Base-by-base conservation (phyloP, 2,113 vertebrate species). In the Capra hircus region DNA sequence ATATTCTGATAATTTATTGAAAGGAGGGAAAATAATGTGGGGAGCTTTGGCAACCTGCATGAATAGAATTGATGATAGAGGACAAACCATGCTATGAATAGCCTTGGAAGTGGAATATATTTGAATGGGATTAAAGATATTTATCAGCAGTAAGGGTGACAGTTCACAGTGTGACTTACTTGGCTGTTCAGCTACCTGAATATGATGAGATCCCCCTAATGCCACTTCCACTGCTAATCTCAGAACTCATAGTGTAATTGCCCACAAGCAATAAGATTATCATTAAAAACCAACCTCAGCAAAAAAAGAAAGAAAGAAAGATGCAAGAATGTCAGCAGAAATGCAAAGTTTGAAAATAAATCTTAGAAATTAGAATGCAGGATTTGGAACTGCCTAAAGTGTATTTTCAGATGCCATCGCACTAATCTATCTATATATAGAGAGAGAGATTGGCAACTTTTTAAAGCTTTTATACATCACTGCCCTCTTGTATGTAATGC, bases 81-180 rank as follows among this genome's bases (percentile, higher is more conserved):
- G 95, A 67, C 83, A 97, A 98, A 90, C 50, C 60, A 55, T 97
- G 93, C 97, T 97, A 97, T 60, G 94, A 92, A 97, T 87, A 97
- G 88, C 90, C 93, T 97, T 89, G 90, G 59, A 98, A 95, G n/a
- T 95, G 2, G 21, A 97, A 97, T 95, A 92, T 81, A 97, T 97
- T 55, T 95, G 92, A 97, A 97, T 96, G 59, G 96, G 90, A 97
- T 98, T 97, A 97, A 98, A 94, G 93, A 86, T 98, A 53, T 98
- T 98, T 97, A 97, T 98, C 93, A 88, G 87, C 84, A 82, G 15
- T 28, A 13, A 92, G 30, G 78, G 78, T 85, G 97, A 97, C 43
- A 52, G 33, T 95, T 97, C 95, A 78, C 57, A n/a, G 92, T 95
- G 82, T 97, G 43, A 93, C 84, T 91, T 97, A 27, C 40, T 97